These are phyloP conservation scores for Fistularia commersonii DNA, from an alignment of 2,797 vertebrate genomes.

Conservation along the genomic window DNA sequence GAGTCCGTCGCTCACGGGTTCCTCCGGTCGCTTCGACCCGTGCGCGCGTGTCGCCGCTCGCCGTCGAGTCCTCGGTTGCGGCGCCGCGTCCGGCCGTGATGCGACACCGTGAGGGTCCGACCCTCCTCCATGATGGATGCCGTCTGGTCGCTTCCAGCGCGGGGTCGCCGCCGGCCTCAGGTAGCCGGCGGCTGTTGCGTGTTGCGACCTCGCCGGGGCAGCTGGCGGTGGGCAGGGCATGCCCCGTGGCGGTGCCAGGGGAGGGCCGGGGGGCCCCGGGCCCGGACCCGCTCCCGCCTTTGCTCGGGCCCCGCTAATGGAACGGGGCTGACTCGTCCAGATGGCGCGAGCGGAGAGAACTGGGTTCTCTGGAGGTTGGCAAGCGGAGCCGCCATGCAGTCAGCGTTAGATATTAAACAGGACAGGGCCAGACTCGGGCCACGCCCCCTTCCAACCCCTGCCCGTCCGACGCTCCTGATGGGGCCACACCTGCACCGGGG, in stretches of 20 bases:
- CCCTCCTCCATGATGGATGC: slow-evolving; percentile 18
- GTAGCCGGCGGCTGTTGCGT: slow-evolving; percentile 56
- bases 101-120: not conserved
- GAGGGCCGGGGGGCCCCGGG: slow-evolving; percentile 69
- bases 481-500: slow-evolving; percentile 40
- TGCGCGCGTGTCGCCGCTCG: no score
- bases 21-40: no score
- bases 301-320: slow-evolving; percentile 88
- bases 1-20: no score
- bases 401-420: slow-evolving; percentile 75
- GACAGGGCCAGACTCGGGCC: slow-evolving; percentile 64
- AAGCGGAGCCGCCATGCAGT: slow-evolving; percentile 61
- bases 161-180: slow-evolving; percentile 48
- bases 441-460: slow-evolving; percentile 43
- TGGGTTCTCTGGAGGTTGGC: slow-evolving; percentile 68
- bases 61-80: no score
- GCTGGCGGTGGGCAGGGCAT: slow-evolving; percentile 77
- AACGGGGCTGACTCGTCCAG: slow-evolving; percentile 89
- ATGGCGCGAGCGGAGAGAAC: slow-evolving; percentile 81
- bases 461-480: slow-evolving; percentile 59
- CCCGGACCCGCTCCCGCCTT: slow-evolving; percentile 59
- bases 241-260: slow-evolving; percentile 79
- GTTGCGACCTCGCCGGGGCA: slow-evolving; percentile 68
- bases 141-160: slow-evolving; percentile 19
- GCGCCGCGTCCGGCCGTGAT: no score